A percentile compares a stretch with the other conserved stretches of the same genome.
These are phyloP conservation scores for Donacobius atricapilla DNA, from an alignment of 2,113 vertebrate species.

Conservation along the genomic window DNA sequence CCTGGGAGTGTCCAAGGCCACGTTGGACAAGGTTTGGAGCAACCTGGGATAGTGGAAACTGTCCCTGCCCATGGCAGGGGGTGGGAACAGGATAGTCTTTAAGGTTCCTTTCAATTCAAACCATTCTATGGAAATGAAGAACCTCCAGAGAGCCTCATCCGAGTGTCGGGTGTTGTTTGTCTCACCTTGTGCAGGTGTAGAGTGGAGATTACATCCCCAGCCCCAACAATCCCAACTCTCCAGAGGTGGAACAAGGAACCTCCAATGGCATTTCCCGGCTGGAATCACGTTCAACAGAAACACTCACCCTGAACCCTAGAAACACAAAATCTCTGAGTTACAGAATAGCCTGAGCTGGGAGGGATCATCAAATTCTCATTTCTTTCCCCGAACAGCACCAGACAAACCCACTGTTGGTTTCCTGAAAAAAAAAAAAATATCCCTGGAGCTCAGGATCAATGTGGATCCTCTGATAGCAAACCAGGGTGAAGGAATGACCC, in stretches of 20 bases:
- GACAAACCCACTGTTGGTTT: fast-evolving
- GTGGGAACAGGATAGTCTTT: not conserved
- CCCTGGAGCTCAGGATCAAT: not conserved
- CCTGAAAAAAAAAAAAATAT: not conserved
- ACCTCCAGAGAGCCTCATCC: not conserved
- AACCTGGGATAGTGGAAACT: not conserved
- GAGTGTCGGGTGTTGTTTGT: fast-evolving
- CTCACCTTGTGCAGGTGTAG: not conserved
- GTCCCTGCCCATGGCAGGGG: not conserved
- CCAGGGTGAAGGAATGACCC: not conserved
- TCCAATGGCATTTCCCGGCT: not conserved
- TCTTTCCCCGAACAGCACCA: not conserved
- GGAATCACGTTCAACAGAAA: fast-evolving
- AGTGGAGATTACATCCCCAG: not conserved
- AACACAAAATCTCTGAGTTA: not conserved
- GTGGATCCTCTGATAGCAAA: not conserved
- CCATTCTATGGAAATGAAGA: not conserved
- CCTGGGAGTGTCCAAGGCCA: not conserved
- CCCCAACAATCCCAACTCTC: not conserved
- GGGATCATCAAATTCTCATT: not conserved
- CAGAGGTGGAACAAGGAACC: not conserved
- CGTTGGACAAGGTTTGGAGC: fast-evolving
- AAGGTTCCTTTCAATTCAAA: not conserved
- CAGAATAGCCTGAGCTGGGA: not conserved
- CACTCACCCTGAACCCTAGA: fast-evolving